Conservation (phyloP, 2,113 vertebrate species). For the Rhagologus leucostigma region DNA sequence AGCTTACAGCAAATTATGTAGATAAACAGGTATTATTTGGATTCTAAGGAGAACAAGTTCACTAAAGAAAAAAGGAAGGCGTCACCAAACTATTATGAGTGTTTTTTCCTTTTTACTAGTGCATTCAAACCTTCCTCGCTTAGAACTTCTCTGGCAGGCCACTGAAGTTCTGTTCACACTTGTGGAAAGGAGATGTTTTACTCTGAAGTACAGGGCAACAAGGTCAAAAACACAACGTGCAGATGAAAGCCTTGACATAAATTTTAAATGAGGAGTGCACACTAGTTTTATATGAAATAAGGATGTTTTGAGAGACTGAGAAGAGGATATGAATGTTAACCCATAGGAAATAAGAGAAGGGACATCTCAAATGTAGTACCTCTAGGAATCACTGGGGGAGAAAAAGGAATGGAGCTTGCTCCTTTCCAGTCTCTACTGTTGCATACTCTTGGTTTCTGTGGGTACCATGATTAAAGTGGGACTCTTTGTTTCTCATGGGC, state of each 20-base stretch:
- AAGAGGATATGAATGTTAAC: background rate
- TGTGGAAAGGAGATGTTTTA: background rate
- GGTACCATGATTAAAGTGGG: background rate
- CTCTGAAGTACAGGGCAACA: background rate
- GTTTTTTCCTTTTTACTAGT: background rate
- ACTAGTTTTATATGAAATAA: background rate
- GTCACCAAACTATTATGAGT: background rate
- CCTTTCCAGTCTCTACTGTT: background rate
- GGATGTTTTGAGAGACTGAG: background rate
- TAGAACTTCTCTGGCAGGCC: background rate
- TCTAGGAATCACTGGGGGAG: background rate
- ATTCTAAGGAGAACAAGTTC: background rate
- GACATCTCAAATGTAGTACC: background rate
- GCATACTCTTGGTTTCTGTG: background rate
- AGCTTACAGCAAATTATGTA: background rate
- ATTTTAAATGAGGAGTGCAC: background rate
- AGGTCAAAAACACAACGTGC: background rate
- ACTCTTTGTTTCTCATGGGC: background rate
- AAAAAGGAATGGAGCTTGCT: background rate
- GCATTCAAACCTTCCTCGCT: background rate
- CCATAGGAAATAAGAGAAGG: background rate
- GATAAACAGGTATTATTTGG: background rate
- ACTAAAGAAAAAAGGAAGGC: background rate
- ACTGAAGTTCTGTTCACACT: background rate
- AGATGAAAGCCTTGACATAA: background rate